These are phyloP conservation scores for Candidula unifasciata DNA, from an alignment of 2,888 invertebrate genomes.

Conservation along the genomic window DNA sequence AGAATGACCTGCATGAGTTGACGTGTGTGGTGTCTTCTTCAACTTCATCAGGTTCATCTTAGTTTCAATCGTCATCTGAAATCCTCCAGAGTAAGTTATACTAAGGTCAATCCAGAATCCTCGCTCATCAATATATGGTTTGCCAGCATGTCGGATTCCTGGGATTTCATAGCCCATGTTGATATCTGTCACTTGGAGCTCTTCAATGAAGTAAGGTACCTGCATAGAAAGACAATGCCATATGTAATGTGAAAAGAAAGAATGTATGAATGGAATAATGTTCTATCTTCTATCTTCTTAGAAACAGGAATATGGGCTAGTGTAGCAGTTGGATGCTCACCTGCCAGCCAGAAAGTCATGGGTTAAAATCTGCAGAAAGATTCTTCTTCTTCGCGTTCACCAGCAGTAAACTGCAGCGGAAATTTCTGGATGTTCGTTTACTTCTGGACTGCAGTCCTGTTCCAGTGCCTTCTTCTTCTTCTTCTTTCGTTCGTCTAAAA, in stretches of 20 bases:
- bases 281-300: too few relatives aligned
- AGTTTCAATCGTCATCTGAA: constrained; percentile 90
- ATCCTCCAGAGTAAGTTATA: constrained; percentile 85
- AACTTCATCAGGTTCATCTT: constrained; percentile 90
- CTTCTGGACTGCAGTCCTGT: too few relatives aligned
- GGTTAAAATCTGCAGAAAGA: too few relatives aligned
- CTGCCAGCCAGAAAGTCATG: too few relatives aligned
- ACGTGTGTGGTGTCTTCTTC: constrained; percentile 62
- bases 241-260: neutral
- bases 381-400: too few relatives aligned
- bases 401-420: too few relatives aligned
- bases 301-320: too few relatives aligned
- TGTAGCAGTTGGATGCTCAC: too few relatives aligned
- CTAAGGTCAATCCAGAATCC: constrained; percentile 94
- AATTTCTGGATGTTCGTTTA: too few relatives aligned
- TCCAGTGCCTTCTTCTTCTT: too few relatives aligned
- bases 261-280: neutral
- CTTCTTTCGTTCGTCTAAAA: too few relatives aligned
- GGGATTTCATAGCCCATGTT: constrained; percentile 82
- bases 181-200: constrained; percentile 86
- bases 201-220: constrained; percentile 92
- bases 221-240: constrained; percentile 52
- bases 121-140: constrained; percentile 86
- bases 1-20: constrained; percentile 26
- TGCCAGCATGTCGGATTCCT: constrained; percentile 72